A percentile compares a stretch with the other conserved stretches of the same genome.
These are phyloP conservation scores for Ips nitidus DNA, from an alignment of 1,140 invertebrate species.

Conservation along the genomic window DNA sequence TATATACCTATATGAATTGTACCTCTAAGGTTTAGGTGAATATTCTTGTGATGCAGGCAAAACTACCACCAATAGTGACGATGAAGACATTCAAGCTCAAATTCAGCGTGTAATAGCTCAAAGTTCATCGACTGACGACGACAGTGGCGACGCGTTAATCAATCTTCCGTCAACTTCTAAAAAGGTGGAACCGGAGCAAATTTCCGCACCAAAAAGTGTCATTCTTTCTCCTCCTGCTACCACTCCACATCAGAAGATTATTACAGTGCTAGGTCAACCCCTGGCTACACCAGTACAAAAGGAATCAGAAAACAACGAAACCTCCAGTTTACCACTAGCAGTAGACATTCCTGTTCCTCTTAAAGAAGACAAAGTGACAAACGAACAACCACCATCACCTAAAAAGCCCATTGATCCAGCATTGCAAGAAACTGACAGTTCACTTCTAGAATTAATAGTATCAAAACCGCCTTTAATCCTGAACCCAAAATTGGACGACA, in stretches of 20 bases:
- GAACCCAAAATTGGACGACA: slow-evolving; percentile 53
- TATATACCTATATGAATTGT: too few species aligned
- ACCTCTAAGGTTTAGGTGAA: too few species aligned
- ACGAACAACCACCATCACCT: slow-evolving; percentile 13
- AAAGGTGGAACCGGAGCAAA: slow-evolving; percentile 33
- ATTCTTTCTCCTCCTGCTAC: not conserved
- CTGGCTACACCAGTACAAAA: not conserved
- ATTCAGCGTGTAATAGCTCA: slow-evolving; percentile 54
- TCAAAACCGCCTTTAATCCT: slow-evolving; percentile 41
- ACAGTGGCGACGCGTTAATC: slow-evolving; percentile 44
- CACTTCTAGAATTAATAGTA: slow-evolving; percentile 48
- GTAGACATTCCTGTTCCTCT: not conserved
- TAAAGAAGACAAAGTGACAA: not conserved
- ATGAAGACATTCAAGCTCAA: slow-evolving; percentile 57
- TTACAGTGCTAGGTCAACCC: slow-evolving; percentile 13
- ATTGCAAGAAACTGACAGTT: slow-evolving; percentile 50
- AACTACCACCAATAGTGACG: slow-evolving; percentile 53
- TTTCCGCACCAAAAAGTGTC: slow-evolving; percentile 29
- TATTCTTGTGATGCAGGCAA: slow-evolving; percentile 7
- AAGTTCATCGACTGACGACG: slow-evolving; percentile 52
- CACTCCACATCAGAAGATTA: not conserved
- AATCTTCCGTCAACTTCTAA: slow-evolving; percentile 28
- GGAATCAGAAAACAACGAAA: not conserved
- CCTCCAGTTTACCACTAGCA: not conserved
- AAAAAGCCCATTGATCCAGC: slow-evolving; percentile 49